These are phyloP conservation scores for Tyria jacobaeae DNA, from an alignment of 2,888 invertebrate genomes.

Conservation along the genomic window DNA sequence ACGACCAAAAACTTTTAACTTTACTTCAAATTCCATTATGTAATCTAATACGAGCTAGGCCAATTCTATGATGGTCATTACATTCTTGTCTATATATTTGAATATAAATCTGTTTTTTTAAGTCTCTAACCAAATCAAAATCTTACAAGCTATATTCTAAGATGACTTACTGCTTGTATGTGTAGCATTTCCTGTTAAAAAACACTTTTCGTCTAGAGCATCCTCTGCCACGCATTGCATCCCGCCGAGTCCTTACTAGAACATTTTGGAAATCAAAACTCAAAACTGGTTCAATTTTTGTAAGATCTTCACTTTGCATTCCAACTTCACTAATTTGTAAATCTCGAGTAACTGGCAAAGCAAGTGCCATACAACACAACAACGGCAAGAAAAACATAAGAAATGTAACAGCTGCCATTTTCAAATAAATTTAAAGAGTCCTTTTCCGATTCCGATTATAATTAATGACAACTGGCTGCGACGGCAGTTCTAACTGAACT, in stretches of 20 bases:
- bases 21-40: neutral
- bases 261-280: neutral
- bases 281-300: neutral
- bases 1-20: neutral
- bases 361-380: neutral
- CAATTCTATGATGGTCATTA: too few relatives aligned
- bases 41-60: too few relatives aligned
- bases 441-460: too few relatives aligned
- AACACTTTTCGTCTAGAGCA: neutral
- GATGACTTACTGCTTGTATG: neutral
- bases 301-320: slow-evolving; percentile 1
- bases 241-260: neutral
- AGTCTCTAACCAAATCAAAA: too few relatives aligned
- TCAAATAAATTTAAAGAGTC: neutral
- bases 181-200: slow-evolving; percentile 1
- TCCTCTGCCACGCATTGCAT: neutral
- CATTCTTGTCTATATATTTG: neutral
- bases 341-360: slow-evolving; percentile 5
- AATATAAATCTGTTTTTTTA: too few relatives aligned
- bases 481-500: neutral
- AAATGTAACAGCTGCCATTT: neutral
- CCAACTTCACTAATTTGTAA: neutral
- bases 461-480: neutral
- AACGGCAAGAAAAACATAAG: neutral
- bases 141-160: neutral